These are phyloP conservation scores for Papilio polytes DNA, from an alignment of 1,140 invertebrate species.

Conservation along the genomic window DNA sequence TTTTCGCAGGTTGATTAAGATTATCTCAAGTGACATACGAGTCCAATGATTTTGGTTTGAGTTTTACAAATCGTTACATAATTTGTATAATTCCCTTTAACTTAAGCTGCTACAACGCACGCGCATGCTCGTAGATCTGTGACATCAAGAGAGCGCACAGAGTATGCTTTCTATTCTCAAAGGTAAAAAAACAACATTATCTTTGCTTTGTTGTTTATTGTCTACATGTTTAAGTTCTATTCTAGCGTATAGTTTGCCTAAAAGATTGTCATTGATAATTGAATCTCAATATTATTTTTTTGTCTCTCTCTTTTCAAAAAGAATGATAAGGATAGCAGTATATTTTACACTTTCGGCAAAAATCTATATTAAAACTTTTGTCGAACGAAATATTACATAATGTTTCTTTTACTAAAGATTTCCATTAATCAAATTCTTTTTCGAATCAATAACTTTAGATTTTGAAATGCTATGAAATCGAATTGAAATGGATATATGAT, in stretches of 20 bases:
- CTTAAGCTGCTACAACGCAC: neutral
- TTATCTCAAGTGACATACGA: no score
- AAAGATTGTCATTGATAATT: neutral
- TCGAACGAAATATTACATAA: neutral
- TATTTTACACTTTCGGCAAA: neutral
- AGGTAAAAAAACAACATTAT: conserved; percentile 45
- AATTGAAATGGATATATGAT: no score
- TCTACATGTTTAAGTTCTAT: neutral
- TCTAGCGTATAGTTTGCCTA: neutral
- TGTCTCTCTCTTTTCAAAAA: neutral
- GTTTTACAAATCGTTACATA: neutral
- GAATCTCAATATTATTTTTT: neutral
- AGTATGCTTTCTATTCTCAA: conserved; percentile 16
- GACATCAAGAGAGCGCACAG: conserved; percentile 33
- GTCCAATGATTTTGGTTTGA: neutral
- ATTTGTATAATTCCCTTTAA: neutral
- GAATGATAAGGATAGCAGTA: neutral
- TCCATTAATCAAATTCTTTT: neutral
- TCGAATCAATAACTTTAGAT: conserved; percentile 6
- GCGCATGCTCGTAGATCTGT: conserved; percentile 33
- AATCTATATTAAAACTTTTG: neutral
- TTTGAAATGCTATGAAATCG: no score
- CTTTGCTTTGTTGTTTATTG: conserved; percentile 43
- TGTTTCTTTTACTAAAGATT: neutral
- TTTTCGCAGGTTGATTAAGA: no score